Base-by-base conservation (phyloP, 2,113 vertebrate genomes). In the Sylvietta virens region DNA sequence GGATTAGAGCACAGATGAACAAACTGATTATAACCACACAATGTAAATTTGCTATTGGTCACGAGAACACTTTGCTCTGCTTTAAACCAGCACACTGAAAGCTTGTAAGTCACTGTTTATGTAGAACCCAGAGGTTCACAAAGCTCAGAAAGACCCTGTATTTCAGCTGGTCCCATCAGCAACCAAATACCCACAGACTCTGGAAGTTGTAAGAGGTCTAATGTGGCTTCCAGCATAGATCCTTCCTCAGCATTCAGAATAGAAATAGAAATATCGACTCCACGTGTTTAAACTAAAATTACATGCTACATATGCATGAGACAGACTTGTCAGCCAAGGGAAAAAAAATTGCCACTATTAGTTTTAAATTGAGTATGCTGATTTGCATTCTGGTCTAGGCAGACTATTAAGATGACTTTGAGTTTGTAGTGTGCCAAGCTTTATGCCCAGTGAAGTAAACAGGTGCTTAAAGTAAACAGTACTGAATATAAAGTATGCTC, bases 381-480 rank as follows among this genome's bases (percentile, higher is more conserved):
- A 50, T 90, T 70, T 92, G 35, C 40, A 66, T 69, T 64, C 51
- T 51, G 74, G 39, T 39, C 79, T 35, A 37, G 39, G 44, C 51
- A 91, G 47, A 37, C 74, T 45, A 53, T 37, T 42, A 53, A 72
- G 85, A 87, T 60, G 84, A 44, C 72, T 54, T 78, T 7, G 33
- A 33, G 37, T 37, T 53, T 69, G 62, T 37, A 47, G 16, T 31
- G 33, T 54, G 92, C 76, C 86, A 94, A 70, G 22, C 14, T 64
- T 80, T 69, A 77, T 57, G 61, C 39, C 35, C 62, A 94, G 76
- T 48, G 67, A 93, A 87, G 64, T 84, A 94, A 93, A 72, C 70
- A 97, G 57, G 74, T 90, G 66, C 57, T 88, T 90, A 87, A 87
- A 96, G 90, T 84, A 96, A 93, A 77, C 42, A 82, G 28, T 44